Base-by-base conservation (phyloP, 2,797 vertebrate species). In the Brotula barbata region DNA sequence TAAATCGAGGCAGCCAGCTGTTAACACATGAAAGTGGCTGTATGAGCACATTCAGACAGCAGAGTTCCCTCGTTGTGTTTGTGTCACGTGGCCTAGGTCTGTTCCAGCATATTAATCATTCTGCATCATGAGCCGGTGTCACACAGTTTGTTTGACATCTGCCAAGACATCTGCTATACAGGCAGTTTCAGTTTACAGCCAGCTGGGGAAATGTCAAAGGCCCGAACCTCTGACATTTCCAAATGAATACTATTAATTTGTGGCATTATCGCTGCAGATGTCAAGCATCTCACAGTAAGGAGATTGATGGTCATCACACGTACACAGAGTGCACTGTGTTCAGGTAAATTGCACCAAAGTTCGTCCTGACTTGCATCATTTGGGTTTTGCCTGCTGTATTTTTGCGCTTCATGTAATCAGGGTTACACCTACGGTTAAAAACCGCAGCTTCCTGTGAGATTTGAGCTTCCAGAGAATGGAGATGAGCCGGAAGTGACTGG, bases 41-140 rank as follows among this genome's bases (percentile, higher is more conserved):
- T 61, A 52, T 54, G 40, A 43, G 36, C 39, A 25, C 46, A 19
- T 12, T 64, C 44, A 68, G 61, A 15, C 37, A 43, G 17, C 28
- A 33, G 15, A 10, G 14, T 42, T 46, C 37, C 36, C 36, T 48
- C 13, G 45, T 31, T 60, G 55, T 28, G 21, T 41, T 64, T 51
- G 37, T 46, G 48, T 82, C 66, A 55, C 50, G 56, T 63, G 64
- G 61, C 10, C 43, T 42, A 1, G 17, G 48, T 50, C 25, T 54
- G 28, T 19, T 50, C 44, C 10, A 10, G 64, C 61, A 77, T 75
- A 77, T 68, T 48, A 77, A 85, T 68, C 40, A 67, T 48, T 7
- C 41, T 21, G 51, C 54, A 37, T 36, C 52, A 28, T 17, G 60
- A 51, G 28, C 13, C 25, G 36, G 47, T 65, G 50, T 71, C 25